phyloP scores from a whole-genome alignment of 2,113 vertebrate genomes.

The Phyllostomus discolor region DNA sequence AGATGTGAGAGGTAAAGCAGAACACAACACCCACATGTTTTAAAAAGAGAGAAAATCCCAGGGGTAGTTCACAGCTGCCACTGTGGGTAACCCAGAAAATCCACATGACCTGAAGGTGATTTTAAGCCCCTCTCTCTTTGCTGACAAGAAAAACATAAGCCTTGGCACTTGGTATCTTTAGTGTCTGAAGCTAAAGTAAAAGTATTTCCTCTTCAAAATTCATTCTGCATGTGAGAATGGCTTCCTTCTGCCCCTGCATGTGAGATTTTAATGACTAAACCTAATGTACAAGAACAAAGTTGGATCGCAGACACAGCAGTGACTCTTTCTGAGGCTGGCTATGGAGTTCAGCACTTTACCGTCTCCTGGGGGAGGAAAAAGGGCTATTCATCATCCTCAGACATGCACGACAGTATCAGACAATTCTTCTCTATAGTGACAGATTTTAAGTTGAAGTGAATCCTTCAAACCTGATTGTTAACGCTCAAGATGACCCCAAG shows the following conservation, averaged over 20 bases:
- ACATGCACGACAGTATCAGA: not conserved
- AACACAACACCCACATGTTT: slow-evolving; percentile 47
- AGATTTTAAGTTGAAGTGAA: slow-evolving; percentile 37
- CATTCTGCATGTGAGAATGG: slow-evolving; percentile 34
- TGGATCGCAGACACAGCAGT: not conserved
- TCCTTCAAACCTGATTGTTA: slow-evolving; percentile 15
- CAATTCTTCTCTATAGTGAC: not conserved
- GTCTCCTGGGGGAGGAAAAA: not conserved
- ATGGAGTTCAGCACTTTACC: not conserved
- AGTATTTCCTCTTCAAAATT: slow-evolving; percentile 54
- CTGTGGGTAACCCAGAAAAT: slow-evolving; percentile 53
- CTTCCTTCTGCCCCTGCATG: slow-evolving; percentile 34
- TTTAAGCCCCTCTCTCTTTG: slow-evolving; percentile 19
- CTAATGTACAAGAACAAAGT: not conserved
- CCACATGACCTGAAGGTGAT: slow-evolving; percentile 49
- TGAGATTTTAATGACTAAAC: slow-evolving; percentile 41
- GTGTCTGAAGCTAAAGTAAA: slow-evolving; percentile 10
- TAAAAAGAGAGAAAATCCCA: slow-evolving; percentile 36
- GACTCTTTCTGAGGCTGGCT: not conserved
- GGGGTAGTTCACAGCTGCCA: slow-evolving; percentile 9
- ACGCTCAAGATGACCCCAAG: slow-evolving; percentile 6
- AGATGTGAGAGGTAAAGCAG: slow-evolving; percentile 55
- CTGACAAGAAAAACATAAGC: slow-evolving; percentile 53
- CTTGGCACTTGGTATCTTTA: slow-evolving; percentile 34
- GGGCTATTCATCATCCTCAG: not conserved